Evolutionary conservation across 2,888 invertebrate genomes (phyloP).

Genomic region (Drosophila falleni): DNA sequence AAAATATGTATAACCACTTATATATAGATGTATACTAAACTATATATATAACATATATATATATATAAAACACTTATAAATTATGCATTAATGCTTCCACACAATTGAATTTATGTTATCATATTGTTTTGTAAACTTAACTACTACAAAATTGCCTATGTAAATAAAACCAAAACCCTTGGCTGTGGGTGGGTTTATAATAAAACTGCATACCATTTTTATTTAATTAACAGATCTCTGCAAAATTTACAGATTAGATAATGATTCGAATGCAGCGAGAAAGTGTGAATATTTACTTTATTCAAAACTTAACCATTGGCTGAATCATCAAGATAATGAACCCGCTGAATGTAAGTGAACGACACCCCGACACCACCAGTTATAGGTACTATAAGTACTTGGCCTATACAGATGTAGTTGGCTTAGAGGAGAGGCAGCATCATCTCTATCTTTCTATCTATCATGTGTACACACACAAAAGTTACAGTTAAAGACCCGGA

Average conservation of each 20-base stretch:
- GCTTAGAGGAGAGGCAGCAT: constrained; percentile 35
- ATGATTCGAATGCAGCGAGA: constrained; percentile 34
- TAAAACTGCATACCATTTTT: constrained; percentile 13
- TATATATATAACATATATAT: constrained; percentile 42
- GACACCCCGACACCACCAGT: constrained; percentile 5
- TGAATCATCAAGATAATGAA: constrained; percentile 66
- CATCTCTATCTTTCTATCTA: constrained; percentile 45
- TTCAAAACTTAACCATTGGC: constrained; percentile 39
- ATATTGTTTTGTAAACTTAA: constrained; percentile 53
- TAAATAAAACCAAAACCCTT: constrained; percentile 66
- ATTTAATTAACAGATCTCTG: constrained; percentile 9
- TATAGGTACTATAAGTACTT: constrained; percentile 1
- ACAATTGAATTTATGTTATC: constrained; percentile 60
- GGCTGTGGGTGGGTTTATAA: constrained; percentile 66
- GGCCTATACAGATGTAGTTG: constrained; percentile 8
- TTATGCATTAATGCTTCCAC: constrained; percentile 62
- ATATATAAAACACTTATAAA: constrained; percentile 39
- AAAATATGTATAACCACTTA: constrained; percentile 36
- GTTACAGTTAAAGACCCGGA: constrained; percentile 73
- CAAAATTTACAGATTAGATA: constrained; percentile 56
- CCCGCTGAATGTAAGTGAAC: constrained; percentile 31
- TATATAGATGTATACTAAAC: constrained; percentile 34
- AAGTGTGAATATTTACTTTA: constrained; percentile 70
- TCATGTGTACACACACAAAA: constrained; percentile 52
- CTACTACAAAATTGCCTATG: constrained; percentile 63